Percentiles rank a stretch among this genome's conserved stretches.
Conservation (phyloP, 2,113 vertebrate genomes). For the Bettongia penicillata region DNA sequence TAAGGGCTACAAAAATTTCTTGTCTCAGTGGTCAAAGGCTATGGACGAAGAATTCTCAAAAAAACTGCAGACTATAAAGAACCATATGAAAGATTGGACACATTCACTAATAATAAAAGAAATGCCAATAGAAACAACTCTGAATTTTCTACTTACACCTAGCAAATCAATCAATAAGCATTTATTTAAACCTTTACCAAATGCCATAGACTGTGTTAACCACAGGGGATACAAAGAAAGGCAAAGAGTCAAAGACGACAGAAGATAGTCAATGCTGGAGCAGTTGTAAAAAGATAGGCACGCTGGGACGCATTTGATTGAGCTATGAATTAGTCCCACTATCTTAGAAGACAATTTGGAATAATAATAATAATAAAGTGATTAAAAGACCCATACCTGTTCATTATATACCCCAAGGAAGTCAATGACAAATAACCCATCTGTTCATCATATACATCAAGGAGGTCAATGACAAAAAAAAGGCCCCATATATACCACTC, state of each 20-base stretch:
- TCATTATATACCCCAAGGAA: neutral
- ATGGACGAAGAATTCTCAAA: neutral
- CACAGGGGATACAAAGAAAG: neutral
- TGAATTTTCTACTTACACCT: neutral
- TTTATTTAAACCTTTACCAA: neutral
- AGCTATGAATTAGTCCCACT: neutral
- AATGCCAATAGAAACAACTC: neutral
- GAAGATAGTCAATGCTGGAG: neutral
- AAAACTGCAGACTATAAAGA: neutral
- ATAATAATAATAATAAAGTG: neutral
- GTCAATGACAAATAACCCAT: neutral
- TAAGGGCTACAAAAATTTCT: neutral
- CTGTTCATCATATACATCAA: neutral
- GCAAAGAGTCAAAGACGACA: neutral
- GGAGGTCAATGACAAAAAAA: neutral
- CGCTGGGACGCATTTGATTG: neutral
- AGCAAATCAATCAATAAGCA: neutral
- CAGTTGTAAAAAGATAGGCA: neutral
- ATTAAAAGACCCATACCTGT: neutral
- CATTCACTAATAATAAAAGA: neutral
- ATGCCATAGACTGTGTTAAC: neutral
- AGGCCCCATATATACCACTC: neutral
- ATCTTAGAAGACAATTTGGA: neutral
- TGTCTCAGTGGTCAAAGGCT: neutral
- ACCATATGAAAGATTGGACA: neutral